Evolutionary conservation across 2,888 invertebrate genomes (phyloP).

Genomic region (Malacosoma neustria): DNA sequence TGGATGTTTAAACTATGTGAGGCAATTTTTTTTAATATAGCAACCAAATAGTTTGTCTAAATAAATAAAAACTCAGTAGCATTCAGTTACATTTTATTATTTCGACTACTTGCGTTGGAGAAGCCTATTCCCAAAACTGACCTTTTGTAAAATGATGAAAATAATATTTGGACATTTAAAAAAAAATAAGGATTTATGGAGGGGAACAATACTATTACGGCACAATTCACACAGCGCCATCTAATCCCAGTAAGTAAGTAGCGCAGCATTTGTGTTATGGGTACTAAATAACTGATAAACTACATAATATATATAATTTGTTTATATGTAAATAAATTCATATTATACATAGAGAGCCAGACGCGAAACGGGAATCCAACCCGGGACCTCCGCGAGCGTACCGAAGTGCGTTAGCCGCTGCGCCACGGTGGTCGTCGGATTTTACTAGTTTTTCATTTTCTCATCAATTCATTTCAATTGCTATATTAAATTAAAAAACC

Average conservation of each 20-base stretch:
- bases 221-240: not conserved
- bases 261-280: too few species aligned
- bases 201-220: not conserved
- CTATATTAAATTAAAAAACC: not conserved
- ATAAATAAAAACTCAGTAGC: not conserved
- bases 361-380: not conserved
- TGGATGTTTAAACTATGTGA: conserved; percentile 2
- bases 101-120: too few species aligned
- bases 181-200: not conserved
- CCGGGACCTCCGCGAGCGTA: too few species aligned
- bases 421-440: too few species aligned
- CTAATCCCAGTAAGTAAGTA: too few species aligned
- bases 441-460: not conserved
- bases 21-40: conserved; percentile 6
- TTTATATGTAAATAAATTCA: not conserved
- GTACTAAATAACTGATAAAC: not conserved
- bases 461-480: not conserved
- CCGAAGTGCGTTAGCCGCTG: too few species aligned
- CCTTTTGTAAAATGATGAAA: not conserved
- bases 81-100: not conserved
- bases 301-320: not conserved
- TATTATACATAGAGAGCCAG: not conserved
- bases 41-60: not conserved
- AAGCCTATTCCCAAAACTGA: too few species aligned
- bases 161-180: not conserved